Evolutionary conservation across 2,888 invertebrate species (phyloP).

Genomic region (Pimpla rufipes): DNA sequence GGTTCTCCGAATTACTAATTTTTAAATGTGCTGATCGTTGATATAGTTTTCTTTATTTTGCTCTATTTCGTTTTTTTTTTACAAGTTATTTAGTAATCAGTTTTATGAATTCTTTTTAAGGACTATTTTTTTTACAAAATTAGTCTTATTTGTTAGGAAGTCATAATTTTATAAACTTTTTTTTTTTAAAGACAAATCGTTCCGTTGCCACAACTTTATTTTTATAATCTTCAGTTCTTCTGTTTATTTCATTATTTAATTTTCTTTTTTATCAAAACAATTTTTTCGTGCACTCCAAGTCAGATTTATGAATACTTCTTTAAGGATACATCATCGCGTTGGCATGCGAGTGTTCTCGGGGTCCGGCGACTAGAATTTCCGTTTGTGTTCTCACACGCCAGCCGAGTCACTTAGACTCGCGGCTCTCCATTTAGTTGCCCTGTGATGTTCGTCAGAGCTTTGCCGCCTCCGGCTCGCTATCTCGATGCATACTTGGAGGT

Average conservation of each 20-base stretch:
- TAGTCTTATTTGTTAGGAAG: too few relatives aligned
- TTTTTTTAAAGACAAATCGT: too few relatives aligned
- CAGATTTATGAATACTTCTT: conserved; percentile 29
- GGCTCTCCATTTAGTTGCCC: conserved; percentile 28
- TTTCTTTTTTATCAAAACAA: background rate
- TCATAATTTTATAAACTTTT: too few relatives aligned
- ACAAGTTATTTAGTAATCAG: too few relatives aligned
- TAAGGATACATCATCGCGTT: conserved; percentile 31
- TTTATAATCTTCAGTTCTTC: background rate
- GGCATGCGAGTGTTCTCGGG: conserved; percentile 30
- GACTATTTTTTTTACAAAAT: too few relatives aligned
- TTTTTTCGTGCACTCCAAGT: background rate
- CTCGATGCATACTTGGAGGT: conserved; percentile 22
- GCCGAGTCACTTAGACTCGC: conserved; percentile 33
- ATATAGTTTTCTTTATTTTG: too few relatives aligned
- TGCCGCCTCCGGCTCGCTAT: conserved; percentile 15
- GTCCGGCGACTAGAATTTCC: conserved; percentile 46
- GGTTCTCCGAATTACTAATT: too few relatives aligned
- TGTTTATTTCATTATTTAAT: background rate
- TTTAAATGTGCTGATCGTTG: too few relatives aligned
- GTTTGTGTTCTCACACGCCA: conserved; percentile 50
- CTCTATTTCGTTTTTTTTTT: too few relatives aligned
- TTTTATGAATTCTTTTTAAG: too few relatives aligned
- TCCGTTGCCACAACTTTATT: too few relatives aligned
- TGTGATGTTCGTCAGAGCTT: conserved; percentile 23